Percentiles rank a stretch among this genome's conserved stretches.
Evolutionary conservation across 2,113 vertebrate species (phyloP).

Genomic region (Ellobius talpinus): DNA sequence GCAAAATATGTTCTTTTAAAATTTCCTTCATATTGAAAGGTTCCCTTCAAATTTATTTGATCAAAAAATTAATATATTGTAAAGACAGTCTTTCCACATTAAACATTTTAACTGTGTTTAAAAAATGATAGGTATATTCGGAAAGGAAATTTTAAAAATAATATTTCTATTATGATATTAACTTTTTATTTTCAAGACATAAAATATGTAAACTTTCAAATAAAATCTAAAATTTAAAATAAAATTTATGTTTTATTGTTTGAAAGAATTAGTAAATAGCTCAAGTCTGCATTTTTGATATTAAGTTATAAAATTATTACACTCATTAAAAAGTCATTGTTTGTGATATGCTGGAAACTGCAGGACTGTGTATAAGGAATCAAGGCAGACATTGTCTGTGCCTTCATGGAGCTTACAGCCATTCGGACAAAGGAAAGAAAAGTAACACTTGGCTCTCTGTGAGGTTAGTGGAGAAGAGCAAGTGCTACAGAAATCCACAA

Average conservation of each 20-base stretch:
- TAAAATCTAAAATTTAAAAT: neutral
- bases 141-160: neutral
- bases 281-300: neutral
- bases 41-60: neutral
- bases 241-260: neutral
- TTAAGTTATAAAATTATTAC: neutral
- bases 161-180: neutral
- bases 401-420: neutral
- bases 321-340: neutral
- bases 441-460: neutral
- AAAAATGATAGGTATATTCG: slow-evolving; percentile 19
- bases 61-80: neutral
- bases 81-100: neutral
- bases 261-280: neutral
- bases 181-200: neutral
- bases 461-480: neutral
- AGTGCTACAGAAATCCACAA: neutral
- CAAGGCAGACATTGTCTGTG: neutral
- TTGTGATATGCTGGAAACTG: neutral
- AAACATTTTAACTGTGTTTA: neutral
- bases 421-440: neutral
- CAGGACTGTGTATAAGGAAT: neutral
- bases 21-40: neutral
- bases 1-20: slow-evolving; percentile 34
- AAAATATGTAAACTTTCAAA: neutral